These are phyloP conservation scores for Dermochelys coriacea DNA, from an alignment of 2,797 vertebrate genomes.

Conservation along the genomic window DNA sequence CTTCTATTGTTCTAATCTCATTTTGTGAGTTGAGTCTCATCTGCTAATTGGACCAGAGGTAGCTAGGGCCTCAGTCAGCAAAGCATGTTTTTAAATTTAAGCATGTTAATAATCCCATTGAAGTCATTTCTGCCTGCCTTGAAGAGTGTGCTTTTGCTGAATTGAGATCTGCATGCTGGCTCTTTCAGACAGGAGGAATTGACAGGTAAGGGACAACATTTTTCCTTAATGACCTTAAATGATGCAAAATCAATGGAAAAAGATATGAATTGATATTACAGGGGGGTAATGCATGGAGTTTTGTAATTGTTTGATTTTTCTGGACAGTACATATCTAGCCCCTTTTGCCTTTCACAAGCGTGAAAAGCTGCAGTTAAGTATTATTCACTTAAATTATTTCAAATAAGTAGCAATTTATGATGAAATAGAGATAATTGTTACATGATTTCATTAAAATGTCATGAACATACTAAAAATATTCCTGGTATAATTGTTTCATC, in stretches of 20 bases:
- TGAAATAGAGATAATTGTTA: neutral
- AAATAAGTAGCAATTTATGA: neutral
- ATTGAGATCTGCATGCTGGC: neutral
- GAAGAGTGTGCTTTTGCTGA: neutral
- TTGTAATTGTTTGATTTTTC: neutral
- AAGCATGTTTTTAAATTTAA: neutral
- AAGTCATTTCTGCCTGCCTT: rapidly evolving
- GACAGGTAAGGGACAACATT: rapidly evolving
- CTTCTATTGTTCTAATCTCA: neutral
- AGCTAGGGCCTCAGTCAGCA: neutral
- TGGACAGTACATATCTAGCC: rapidly evolving
- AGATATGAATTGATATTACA: neutral
- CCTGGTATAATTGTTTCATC: neutral
- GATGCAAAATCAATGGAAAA: rapidly evolving
- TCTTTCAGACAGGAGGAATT: neutral
- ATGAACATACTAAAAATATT: neutral
- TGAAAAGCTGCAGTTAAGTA: neutral
- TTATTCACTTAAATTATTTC: neutral
- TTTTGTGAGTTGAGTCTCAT: neutral
- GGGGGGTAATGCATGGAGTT: neutral
- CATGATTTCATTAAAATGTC: neutral
- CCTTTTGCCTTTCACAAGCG: neutral
- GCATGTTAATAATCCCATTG: rapidly evolving
- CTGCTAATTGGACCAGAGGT: neutral
- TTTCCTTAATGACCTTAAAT: rapidly evolving